Percentiles rank a stretch among this genome's conserved stretches.
Conservation (phyloP, 2,113 vertebrate species). For the Geococcyx californianus region DNA sequence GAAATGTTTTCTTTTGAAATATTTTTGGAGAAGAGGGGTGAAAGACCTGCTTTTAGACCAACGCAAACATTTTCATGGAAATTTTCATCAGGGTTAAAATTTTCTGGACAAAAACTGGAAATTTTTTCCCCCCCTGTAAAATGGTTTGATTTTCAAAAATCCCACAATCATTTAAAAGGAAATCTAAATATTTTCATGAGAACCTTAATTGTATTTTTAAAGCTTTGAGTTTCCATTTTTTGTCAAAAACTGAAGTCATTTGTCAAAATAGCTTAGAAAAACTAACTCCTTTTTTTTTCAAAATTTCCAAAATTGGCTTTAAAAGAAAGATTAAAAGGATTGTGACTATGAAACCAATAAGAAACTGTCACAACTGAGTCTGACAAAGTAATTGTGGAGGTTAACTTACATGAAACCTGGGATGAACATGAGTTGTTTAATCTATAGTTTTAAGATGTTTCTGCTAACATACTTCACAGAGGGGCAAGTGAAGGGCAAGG, state of each 20-base stretch:
- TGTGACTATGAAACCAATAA: not conserved
- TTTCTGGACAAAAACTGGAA: conserved; percentile 48
- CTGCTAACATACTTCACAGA: not conserved
- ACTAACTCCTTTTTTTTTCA: not conserved
- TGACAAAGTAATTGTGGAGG: not conserved
- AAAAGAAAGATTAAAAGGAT: not conserved
- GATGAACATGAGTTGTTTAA: not conserved
- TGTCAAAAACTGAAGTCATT: not conserved
- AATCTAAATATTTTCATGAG: conserved; percentile 54
- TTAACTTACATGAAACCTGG: not conserved
- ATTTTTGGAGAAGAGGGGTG: conserved; percentile 37
- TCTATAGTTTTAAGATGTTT: not conserved
- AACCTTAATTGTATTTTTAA: conserved; percentile 41
- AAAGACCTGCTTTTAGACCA: conserved; percentile 37
- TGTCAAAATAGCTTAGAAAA: not conserved
- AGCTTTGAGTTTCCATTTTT: not conserved
- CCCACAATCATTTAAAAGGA: conserved; percentile 44
- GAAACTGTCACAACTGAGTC: not conserved
- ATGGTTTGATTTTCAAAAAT: conserved; percentile 46
- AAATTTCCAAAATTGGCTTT: not conserved
- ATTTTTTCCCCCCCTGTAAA: not conserved
- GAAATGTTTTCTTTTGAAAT: conserved; percentile 63
- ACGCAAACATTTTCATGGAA: conserved; percentile 61
- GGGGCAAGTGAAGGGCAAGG: not conserved
- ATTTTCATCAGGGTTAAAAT: conserved; percentile 53